Conservation (phyloP, 2,797 vertebrate species). For the Phataginus tetradactyla region DNA sequence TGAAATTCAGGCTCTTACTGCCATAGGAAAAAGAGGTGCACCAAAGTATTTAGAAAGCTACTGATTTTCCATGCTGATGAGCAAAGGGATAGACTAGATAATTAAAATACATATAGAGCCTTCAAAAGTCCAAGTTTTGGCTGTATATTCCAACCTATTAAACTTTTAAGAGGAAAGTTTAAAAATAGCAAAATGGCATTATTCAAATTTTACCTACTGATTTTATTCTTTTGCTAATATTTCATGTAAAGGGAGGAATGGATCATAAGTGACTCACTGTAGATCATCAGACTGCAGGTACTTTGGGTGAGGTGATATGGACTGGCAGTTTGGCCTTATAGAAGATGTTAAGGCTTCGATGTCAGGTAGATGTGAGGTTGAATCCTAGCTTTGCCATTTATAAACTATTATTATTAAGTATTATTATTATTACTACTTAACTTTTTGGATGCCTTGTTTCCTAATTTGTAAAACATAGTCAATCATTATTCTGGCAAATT, state of each 20-base stretch:
- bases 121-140: conserved; percentile 44
- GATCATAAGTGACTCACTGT: not conserved
- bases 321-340: not conserved
- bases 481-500: not conserved
- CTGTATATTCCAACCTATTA: not conserved
- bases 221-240: conserved; percentile 35
- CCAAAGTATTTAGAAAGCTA: not conserved
- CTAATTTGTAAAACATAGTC: not conserved
- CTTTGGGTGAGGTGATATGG: not conserved
- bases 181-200: not conserved
- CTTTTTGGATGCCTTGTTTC: not conserved
- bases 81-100: not conserved
- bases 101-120: conserved; percentile 25
- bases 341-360: not conserved
- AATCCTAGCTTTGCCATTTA: not conserved
- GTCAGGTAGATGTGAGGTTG: not conserved
- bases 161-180: not conserved
- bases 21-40: not conserved
- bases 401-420: not conserved
- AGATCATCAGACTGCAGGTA: not conserved
- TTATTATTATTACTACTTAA: not conserved
- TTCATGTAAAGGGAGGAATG: conserved; percentile 10
- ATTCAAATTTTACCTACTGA: not conserved
- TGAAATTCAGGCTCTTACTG: not conserved
- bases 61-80: not conserved